Evolutionary conservation across 2,888 invertebrate genomes (phyloP).

Genomic region (Apomyelois bistriatella): DNA sequence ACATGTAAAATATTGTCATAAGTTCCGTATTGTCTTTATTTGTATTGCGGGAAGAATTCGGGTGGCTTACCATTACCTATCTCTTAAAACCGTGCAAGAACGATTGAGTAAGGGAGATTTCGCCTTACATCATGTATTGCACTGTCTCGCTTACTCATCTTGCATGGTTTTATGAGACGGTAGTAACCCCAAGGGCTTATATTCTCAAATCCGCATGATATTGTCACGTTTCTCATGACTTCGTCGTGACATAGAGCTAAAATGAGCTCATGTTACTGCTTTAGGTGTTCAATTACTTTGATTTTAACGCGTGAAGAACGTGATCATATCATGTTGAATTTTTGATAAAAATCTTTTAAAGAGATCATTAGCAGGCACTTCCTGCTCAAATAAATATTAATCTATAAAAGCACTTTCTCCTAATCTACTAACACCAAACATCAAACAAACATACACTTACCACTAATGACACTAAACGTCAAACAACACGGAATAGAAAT

Average conservation of each 20-base stretch:
- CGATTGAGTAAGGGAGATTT: too few relatives aligned
- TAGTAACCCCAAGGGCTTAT: too few relatives aligned
- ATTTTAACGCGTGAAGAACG: not conserved
- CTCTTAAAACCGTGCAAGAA: too few relatives aligned
- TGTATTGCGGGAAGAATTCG: slow-evolving; percentile 2
- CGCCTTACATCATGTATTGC: too few relatives aligned
- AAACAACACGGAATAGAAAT: slow-evolving; percentile 42
- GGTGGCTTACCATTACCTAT: too few relatives aligned
- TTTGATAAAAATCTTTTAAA: not conserved
- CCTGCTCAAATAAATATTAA: slow-evolving; percentile 24
- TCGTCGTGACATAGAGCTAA: not conserved
- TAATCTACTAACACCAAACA: slow-evolving; percentile 73
- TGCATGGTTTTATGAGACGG: too few relatives aligned
- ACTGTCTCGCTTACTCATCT: too few relatives aligned
- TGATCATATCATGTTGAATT: not conserved
- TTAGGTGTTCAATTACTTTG: not conserved
- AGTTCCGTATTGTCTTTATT: not conserved
- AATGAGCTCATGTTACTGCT: not conserved
- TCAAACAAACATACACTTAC: slow-evolving; percentile 57
- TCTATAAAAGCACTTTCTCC: slow-evolving; percentile 74
- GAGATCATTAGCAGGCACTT: not conserved
- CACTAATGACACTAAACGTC: slow-evolving; percentile 32
- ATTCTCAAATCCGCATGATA: not conserved
- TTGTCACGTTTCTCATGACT: not conserved
- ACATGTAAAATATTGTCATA: slow-evolving; percentile 14